phyloP scores from a whole-genome alignment of 1,140 invertebrate species.

The Drosophila grimshawi region DNA sequence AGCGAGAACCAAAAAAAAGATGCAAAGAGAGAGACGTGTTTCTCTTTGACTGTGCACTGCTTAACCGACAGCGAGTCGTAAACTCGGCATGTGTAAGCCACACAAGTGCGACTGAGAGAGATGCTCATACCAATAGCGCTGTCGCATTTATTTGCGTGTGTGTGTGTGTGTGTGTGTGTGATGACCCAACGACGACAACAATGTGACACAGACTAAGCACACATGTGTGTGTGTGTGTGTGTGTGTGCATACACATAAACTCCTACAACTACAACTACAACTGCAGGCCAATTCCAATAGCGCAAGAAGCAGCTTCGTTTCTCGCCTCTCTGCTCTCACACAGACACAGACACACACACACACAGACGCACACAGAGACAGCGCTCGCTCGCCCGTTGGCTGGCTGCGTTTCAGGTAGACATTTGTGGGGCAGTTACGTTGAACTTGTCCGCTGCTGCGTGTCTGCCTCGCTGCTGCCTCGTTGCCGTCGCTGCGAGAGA shows the following conservation, averaged over 20 bases:
- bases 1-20: background rate
- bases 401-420: conserved; percentile 60
- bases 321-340: conserved; percentile 10
- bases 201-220: conserved; percentile 65
- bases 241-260: conserved; percentile 13
- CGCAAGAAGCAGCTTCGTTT: background rate
- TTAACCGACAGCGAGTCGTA: conserved; percentile 53
- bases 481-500: conserved; percentile 33
- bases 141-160: conserved; percentile 8
- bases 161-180: conserved; percentile 33
- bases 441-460: conserved; percentile 73
- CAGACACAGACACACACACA: conserved; percentile 15
- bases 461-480: conserved; percentile 26
- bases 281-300: conserved; percentile 50
- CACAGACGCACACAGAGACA: background rate
- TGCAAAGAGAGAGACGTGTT: conserved; percentile 29
- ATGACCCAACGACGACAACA: conserved; percentile 79
- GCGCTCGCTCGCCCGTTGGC: conserved; percentile 38
- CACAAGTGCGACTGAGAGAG: conserved; percentile 34
- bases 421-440: conserved; percentile 73
- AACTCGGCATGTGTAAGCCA: background rate
- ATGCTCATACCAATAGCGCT: conserved; percentile 22
- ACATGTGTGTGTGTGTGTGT: conserved; percentile 3
- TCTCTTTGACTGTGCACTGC: conserved; percentile 60
- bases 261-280: conserved; percentile 34